Conservation (phyloP, 2,113 vertebrate species). For the Salvelinus alpinus region DNA sequence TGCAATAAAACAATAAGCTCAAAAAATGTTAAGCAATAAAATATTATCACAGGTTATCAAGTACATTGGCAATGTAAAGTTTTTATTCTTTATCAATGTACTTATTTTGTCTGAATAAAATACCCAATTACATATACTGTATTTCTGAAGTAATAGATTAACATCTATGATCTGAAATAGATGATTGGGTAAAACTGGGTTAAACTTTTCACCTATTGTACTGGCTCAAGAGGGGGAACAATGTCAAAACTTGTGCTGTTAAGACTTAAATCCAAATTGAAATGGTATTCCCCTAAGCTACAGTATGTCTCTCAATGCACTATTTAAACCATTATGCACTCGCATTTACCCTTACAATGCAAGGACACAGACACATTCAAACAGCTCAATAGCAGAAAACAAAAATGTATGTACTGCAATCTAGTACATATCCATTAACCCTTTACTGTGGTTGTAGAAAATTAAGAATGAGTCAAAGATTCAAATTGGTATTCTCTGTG, state of each 20-base stretch:
- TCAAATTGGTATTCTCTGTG: background rate
- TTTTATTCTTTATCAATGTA: background rate
- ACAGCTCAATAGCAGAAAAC: background rate
- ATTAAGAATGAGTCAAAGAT: background rate
- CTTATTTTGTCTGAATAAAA: background rate
- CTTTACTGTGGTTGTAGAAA: background rate
- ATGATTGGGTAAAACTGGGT: background rate
- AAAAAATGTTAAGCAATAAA: background rate
- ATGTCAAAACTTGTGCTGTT: background rate
- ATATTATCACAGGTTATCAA: no score
- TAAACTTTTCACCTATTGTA: background rate
- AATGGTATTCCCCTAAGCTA: background rate
- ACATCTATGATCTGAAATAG: background rate
- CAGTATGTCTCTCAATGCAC: conserved; percentile 5
- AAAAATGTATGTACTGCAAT: background rate
- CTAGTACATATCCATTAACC: background rate
- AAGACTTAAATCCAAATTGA: background rate
- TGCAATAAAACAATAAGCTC: no score
- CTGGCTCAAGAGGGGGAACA: background rate
- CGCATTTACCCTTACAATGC: conserved; percentile 4
- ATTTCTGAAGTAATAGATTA: background rate
- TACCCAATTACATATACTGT: background rate
- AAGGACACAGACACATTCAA: background rate
- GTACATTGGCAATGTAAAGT: background rate
- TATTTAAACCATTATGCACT: conserved; percentile 34